Conservation (phyloP, 2,888 invertebrate genomes). For the Malacosoma neustria region DNA sequence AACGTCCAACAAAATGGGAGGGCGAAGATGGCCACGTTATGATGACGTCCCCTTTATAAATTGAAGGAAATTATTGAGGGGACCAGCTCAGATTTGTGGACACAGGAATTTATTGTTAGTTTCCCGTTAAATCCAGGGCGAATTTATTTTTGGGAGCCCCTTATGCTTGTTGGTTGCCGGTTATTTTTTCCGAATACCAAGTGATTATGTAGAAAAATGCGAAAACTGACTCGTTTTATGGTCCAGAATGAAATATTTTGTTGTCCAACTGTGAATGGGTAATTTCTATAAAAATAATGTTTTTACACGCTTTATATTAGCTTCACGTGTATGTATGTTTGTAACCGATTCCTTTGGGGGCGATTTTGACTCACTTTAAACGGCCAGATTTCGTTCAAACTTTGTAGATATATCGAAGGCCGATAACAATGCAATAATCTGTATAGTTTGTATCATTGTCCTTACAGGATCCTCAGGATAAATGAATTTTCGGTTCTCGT, state of each 20-base stretch:
- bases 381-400: too few relatives aligned
- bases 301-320: too few relatives aligned
- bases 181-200: background rate
- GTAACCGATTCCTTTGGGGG: too few relatives aligned
- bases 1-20: constrained; percentile 44
- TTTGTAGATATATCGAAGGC: too few relatives aligned
- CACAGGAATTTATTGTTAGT: constrained; percentile 15
- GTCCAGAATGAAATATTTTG: background rate
- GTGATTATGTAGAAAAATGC: background rate
- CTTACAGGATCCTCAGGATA: too few relatives aligned
- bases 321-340: too few relatives aligned
- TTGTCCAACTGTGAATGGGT: background rate
- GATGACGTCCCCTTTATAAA: constrained; percentile 40
- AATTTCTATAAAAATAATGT: too few relatives aligned
- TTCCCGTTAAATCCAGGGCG: constrained; percentile 10
- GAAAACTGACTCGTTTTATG: background rate
- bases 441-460: too few relatives aligned
- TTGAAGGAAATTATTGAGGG: constrained; percentile 37
- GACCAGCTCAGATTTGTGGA: constrained; percentile 29
- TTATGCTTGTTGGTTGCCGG: background rate
- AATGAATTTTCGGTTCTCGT: too few relatives aligned
- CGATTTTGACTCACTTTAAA: too few relatives aligned
- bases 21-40: constrained; percentile 29
- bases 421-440: too few relatives aligned
- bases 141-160: constrained; percentile 1